Base-by-base conservation (phyloP, 2,113 vertebrate genomes). In the Sylvia atricapilla region DNA sequence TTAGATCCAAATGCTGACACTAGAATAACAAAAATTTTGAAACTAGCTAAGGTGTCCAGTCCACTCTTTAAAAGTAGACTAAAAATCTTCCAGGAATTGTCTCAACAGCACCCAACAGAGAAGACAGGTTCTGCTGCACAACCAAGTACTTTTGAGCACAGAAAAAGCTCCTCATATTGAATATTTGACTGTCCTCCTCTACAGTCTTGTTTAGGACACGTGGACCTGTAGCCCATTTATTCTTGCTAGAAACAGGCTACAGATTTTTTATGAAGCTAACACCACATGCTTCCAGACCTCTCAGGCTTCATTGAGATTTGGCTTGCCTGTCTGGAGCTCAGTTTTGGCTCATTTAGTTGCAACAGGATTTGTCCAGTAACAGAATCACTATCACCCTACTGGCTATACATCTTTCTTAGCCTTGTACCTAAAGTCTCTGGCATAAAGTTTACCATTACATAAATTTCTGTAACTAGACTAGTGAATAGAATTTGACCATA, bases 231-330 rank as follows among this genome's bases (percentile, higher is more conserved):
- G 28, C 7, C 37, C 52, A 41, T 7, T 37, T 72, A 55, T 25
- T 87, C 93, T 81, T 52, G 23, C 27, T 35, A 81, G 19, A 23
- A 80, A 76, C 13, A 80, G 31, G 17, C 14, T 63, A 79, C 4
- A 27, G 33, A 44, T 49, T 77, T 78, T 81, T 10, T 28, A 55
- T 50, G 16, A 85, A 60, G 60, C 23, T 69, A 77, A 31, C 28
- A 43, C 4, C 22, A 52, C 15, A 24, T 19, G 39, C 23, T 76
- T 63, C 44, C 47, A 62, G 43, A 72, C 9, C 55, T 59, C 18
- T 17, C 41, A 73, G 59, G 77, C 44, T 73, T 53, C 78, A 70
- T 3, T 0, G 0, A 89, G 43, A n/a, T 15, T 41, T 17, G 20
- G 24, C n/a, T 83, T 58, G 19, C 67, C 44, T 56, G 11, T 30